Evolutionary conservation across 2,113 vertebrate genomes (phyloP).

Genomic region (Podarcis muralis): DNA sequence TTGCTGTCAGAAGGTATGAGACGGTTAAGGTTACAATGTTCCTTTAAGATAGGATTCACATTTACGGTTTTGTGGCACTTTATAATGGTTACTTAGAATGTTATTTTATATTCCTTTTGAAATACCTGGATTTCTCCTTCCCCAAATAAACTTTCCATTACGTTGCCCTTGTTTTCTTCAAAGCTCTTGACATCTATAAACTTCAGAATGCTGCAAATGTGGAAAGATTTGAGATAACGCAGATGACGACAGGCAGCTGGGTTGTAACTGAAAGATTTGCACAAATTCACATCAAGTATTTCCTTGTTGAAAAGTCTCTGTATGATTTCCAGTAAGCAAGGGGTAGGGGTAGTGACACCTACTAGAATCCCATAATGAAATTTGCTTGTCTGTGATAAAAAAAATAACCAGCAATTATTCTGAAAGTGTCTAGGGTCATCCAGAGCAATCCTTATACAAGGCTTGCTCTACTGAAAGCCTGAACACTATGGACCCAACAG

Average conservation of each 20-base stretch:
- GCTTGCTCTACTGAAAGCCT: too few relatives aligned
- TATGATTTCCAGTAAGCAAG: neutral
- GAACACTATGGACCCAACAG: neutral
- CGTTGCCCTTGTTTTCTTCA: neutral
- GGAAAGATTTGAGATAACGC: neutral
- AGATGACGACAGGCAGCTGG: too few relatives aligned
- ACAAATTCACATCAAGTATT: neutral
- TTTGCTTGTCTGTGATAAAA: neutral
- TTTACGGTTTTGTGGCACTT: neutral
- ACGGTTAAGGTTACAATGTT: too few relatives aligned
- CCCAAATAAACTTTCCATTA: neutral
- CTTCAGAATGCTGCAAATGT: neutral
- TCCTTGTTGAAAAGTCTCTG: neutral
- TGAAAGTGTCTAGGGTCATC: too few relatives aligned
- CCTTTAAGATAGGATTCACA: neutral
- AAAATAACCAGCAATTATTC: too few relatives aligned
- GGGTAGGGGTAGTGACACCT: too few relatives aligned
- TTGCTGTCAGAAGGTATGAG: too few relatives aligned
- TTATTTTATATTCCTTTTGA: neutral
- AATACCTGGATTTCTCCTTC: neutral
- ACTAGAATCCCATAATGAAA: neutral
- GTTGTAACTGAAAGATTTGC: too few relatives aligned
- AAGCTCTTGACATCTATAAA: neutral
- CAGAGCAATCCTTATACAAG: too few relatives aligned
- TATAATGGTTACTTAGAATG: neutral